A percentile compares a stretch with the other conserved stretches of the same genome.
Conservation (phyloP, 2,888 invertebrate genomes). For the Leptopilina drosophilae region DNA sequence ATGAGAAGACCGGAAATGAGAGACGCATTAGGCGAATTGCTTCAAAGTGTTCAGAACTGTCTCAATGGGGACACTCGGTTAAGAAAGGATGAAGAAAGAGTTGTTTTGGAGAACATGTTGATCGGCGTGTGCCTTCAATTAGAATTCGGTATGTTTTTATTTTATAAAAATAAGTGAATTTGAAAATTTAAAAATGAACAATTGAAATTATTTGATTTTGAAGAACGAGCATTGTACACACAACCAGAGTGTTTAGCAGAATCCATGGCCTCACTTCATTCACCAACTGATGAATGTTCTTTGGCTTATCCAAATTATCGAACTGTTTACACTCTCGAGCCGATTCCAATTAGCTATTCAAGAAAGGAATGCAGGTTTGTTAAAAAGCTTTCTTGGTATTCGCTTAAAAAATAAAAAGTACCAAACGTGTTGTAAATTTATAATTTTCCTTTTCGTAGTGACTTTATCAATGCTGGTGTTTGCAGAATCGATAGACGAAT, state of each 20-base stretch:
- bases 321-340: constrained; percentile 3
- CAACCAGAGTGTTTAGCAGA: constrained; percentile 21
- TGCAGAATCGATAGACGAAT: constrained; percentile 1
- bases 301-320: neutral
- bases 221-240: constrained; percentile 29
- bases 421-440: neutral
- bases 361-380: constrained; percentile 24
- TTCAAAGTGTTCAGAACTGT: constrained; percentile 13
- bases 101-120: neutral
- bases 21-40: neutral
- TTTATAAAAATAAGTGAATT: neutral
- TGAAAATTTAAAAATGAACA: neutral
- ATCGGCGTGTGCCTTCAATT: constrained; percentile 14
- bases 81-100: neutral
- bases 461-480: neutral
- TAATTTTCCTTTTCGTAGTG: neutral
- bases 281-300: constrained; percentile 26
- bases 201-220: neutral
- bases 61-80: neutral
- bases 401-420: too few relatives aligned
- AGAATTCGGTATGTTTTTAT: neutral
- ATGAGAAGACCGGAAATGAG: neutral
- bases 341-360: constrained; percentile 32
- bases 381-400: neutral
- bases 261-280: constrained; percentile 10